A percentile compares a stretch with the other conserved stretches of the same genome.
phyloP scores from a whole-genome alignment of 2,797 vertebrate species.

The Sebastes elongatus region DNA sequence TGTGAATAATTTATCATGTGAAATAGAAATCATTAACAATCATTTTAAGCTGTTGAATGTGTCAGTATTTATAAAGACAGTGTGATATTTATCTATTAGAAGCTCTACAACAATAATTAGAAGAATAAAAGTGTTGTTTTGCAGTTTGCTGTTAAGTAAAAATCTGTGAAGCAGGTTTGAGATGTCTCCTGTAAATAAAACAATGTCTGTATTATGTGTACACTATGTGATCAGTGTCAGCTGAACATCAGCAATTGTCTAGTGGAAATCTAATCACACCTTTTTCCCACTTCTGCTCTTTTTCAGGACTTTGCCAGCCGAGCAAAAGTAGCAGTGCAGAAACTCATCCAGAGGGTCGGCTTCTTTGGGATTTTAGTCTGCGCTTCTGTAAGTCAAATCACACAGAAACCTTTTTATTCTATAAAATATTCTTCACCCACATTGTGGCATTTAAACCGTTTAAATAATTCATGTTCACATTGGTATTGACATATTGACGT shows the following conservation, averaged over 20 bases:
- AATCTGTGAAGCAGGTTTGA: neutral
- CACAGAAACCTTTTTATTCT: neutral
- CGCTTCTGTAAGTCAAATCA: constrained; percentile 86
- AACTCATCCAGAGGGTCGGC: constrained; percentile 88
- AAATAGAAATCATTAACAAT: neutral
- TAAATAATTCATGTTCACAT: neutral
- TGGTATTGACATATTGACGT: neutral
- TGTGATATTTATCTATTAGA: neutral
- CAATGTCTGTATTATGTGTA: neutral
- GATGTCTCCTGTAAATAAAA: neutral
- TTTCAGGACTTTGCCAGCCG: constrained; percentile 86
- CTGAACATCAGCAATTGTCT: neutral
- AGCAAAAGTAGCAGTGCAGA: constrained; percentile 86
- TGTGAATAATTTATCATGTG: neutral
- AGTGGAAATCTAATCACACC: neutral
- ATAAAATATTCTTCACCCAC: neutral
- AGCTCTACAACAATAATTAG: neutral
- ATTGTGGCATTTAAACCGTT: neutral
- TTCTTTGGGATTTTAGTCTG: constrained; percentile 91
- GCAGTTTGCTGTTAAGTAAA: neutral
- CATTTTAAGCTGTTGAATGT: neutral
- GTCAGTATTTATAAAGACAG: neutral
- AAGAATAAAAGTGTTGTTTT: neutral
- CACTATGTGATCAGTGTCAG: neutral
- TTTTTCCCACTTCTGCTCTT: constrained; percentile 22